Evolutionary conservation across 2,113 vertebrate genomes (phyloP).

Genomic region (Sphaerodactylus townsendi): DNA sequence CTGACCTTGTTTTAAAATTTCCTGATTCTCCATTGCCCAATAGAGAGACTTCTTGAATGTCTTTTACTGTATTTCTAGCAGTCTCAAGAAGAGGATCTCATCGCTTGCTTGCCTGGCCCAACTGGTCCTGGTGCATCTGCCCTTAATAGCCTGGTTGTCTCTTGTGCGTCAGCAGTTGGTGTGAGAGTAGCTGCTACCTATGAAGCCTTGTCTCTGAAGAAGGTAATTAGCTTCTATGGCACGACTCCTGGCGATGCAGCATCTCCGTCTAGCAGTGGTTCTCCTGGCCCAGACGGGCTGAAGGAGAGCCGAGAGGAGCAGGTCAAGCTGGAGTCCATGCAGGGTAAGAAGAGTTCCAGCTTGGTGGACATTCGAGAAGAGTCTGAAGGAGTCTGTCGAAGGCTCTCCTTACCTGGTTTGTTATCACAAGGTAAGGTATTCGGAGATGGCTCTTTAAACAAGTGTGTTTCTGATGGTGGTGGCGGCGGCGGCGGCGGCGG

Average conservation of each 20-base stretch:
- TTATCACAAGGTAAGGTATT: constrained; percentile 91
- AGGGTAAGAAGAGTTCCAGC: constrained; percentile 96
- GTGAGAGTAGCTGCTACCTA: constrained; percentile 93
- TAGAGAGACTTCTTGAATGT: constrained; percentile 15
- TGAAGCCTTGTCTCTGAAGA: constrained; percentile 91
- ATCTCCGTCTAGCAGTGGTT: constrained; percentile 40
- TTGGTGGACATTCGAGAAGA: constrained; percentile 94
- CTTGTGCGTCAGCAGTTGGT: constrained; percentile 92
- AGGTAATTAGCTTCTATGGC: constrained; percentile 93
- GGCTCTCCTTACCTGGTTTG: constrained; percentile 94
- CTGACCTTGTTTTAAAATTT: neutral
- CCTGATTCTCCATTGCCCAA: neutral
- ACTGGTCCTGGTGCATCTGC: constrained; percentile 77
- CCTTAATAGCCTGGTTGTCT: constrained; percentile 92
- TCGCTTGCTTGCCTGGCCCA: constrained; percentile 71
- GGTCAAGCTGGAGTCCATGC: constrained; percentile 86
- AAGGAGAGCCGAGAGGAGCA: constrained; percentile 80
- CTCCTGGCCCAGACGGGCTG: constrained; percentile 65
- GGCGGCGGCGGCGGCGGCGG: too few species aligned
- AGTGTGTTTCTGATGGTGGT: neutral
- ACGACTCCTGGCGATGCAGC: constrained; percentile 56
- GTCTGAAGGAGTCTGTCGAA: constrained; percentile 85
- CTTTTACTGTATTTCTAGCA: constrained; percentile 71
- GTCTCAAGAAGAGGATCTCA: constrained; percentile 62
- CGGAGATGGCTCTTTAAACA: neutral